phyloP scores from a whole-genome alignment of 1,140 invertebrate species.

The Melanaphis sacchari region DNA sequence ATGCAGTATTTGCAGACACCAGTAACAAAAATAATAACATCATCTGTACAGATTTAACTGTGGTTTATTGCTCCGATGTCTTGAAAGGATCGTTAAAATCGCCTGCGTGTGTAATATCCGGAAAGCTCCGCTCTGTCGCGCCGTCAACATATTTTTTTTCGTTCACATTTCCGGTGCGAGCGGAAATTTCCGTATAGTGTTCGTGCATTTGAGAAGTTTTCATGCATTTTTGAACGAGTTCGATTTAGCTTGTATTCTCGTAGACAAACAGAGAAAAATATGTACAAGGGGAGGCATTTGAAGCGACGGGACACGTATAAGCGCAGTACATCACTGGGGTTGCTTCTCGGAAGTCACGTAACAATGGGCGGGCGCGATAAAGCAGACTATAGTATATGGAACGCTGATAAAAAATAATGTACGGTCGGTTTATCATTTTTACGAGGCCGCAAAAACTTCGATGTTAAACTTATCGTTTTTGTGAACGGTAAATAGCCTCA shows the following conservation, averaged over 20 bases:
- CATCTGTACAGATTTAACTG: constrained; percentile 20
- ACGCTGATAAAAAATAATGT: constrained; percentile 55
- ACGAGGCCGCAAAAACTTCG: constrained; percentile 54
- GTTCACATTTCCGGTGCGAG: constrained; percentile 9
- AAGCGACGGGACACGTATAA: constrained; percentile 45
- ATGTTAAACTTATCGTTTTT: constrained; percentile 47
- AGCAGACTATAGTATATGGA: constrained; percentile 21
- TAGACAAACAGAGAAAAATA: constrained; percentile 12
- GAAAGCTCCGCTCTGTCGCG: constrained; percentile 7
- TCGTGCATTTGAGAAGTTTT: constrained; percentile 19
- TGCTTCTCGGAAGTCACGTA: constrained; percentile 46
- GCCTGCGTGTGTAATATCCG: constrained; percentile 38
- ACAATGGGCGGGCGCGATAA: constrained; percentile 55
- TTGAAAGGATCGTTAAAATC: constrained; percentile 34
- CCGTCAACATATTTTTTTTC: neutral
- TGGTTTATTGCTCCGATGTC: constrained; percentile 33
- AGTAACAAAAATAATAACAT: neutral
- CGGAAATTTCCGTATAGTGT: constrained; percentile 17
- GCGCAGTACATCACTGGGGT: constrained; percentile 45
- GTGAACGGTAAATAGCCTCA: neutral
- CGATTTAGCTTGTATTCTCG: neutral
- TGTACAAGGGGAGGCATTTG: neutral
- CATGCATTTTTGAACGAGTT: constrained; percentile 52
- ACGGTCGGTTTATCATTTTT: constrained; percentile 55
- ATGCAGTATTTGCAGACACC: neutral